Evolutionary conservation across 2,113 vertebrate genomes (phyloP).

Genomic region (Tinamus guttatus): DNA sequence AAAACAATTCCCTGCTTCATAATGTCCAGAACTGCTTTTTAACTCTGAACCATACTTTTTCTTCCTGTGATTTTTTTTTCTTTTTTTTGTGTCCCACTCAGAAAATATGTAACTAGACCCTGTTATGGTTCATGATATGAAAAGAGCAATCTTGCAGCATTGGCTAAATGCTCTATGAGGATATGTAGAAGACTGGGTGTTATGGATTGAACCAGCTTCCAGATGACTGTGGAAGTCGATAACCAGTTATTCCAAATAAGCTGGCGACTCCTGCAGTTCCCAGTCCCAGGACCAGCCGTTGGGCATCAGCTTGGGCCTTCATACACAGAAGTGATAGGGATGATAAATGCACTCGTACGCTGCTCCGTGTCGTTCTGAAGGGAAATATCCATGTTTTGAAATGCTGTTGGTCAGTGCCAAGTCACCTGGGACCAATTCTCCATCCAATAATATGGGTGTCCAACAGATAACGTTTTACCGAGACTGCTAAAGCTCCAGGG

Average conservation of each 20-base stretch:
- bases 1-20: conserved; percentile 68
- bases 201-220: not conserved
- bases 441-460: conserved; percentile 59
- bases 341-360: conserved; percentile 5
- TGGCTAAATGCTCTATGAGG: not conserved
- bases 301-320: not conserved
- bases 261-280: conserved; percentile 1
- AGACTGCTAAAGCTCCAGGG: conserved; percentile 67
- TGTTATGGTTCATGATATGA: conserved; percentile 45
- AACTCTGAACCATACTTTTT: conserved; percentile 62
- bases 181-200: not conserved
- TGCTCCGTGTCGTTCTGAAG: not conserved
- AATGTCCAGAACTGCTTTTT: conserved; percentile 76
- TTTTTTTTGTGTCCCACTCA: not conserved
- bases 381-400: not conserved
- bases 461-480: conserved; percentile 69
- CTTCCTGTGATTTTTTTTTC: conserved; percentile 39
- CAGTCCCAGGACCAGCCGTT: conserved; percentile 12
- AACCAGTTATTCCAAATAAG: not conserved
- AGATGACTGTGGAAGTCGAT: not conserved
- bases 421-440: conserved; percentile 81
- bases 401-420: conserved; percentile 62
- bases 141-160: not conserved
- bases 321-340: conserved; percentile 5
- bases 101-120: conserved; percentile 21